Evolutionary conservation across 2,797 vertebrate genomes (phyloP), one percentile per base, ranked within the genome.

Genomic region (Danionella dracula): DNA sequence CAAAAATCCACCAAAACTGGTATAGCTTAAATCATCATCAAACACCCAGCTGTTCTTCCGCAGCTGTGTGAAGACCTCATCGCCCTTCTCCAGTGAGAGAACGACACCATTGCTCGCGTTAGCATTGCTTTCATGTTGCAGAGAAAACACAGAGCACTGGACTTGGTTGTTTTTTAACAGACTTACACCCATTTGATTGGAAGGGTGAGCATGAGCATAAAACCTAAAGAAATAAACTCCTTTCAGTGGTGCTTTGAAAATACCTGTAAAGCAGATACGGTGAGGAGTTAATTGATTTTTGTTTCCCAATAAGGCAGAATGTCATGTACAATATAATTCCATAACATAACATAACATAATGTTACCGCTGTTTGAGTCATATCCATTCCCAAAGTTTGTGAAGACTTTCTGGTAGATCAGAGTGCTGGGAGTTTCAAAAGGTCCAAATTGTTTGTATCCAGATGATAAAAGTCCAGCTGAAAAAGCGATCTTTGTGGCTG

Each of bases 1-100:
- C 56, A 76, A 34, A 34, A 76, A 76, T 23, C 74, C 70, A 8
- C 61, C 38, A 1, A 76, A 76, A 17, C 70, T 76, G 2, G 70
- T 76, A 45, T 45, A 70, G 45, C 51, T 37, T 1, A 0, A 5
- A 1, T 6, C 12, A 17, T 73, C 67, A 5, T 76, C 70, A 42
- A 9, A 73, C 35, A 76, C 62, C 57, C 70, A 64, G 53, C 19
- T 45, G 0, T 54, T 16, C 1, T 58, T 1, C 74, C 62, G 55
- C 19, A 76, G 53, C 21, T 50, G 41, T 7, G 57, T 76, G 53
- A 4, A 50, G 2, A 73, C 12, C 37, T 27, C 0, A 19, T 76
- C 74, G 8, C 51, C 70, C 17, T 44, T 54, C 4, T 58, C 16
- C 20, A 76, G 53, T 21, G 29, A 49, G 0, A 76, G 55, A 15